Percentiles rank a stretch among this genome's conserved stretches.
phyloP scores from a whole-genome alignment of 2,797 vertebrate genomes.

The Heteromormyrus szaboi region DNA sequence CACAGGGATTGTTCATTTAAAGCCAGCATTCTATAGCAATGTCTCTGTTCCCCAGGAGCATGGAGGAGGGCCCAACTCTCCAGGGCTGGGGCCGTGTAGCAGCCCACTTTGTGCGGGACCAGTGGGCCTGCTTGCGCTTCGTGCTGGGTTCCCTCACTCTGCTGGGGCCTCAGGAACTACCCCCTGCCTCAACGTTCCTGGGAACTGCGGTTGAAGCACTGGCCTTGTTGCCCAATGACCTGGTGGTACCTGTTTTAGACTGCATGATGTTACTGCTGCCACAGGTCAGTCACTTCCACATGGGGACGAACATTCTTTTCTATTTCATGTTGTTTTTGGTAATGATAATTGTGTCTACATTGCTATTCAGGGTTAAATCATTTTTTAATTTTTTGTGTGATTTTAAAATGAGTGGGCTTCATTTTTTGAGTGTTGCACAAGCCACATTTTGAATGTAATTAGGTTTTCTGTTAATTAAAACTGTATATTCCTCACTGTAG shows the following conservation, averaged over 20 bases:
- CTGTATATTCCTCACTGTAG: neutral
- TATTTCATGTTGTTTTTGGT: neutral
- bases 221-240: conserved; percentile 74
- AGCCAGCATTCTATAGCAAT: neutral
- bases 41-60: conserved; percentile 52
- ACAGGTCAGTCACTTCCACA: conserved; percentile 58
- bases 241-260: conserved; percentile 72
- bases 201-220: conserved; percentile 71
- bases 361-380: neutral
- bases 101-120: conserved; percentile 72
- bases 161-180: conserved; percentile 27
- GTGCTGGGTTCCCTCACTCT: conserved; percentile 42
- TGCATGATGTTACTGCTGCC: conserved; percentile 74
- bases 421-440: neutral
- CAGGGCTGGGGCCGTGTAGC: conserved; percentile 80
- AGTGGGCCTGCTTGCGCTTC: conserved; percentile 79
- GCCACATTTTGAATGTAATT: neutral
- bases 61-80: conserved; percentile 49
- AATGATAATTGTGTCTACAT: neutral
- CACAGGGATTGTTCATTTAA: neutral
- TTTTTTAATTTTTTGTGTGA: neutral
- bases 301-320: neutral
- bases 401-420: neutral
- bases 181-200: conserved; percentile 43
- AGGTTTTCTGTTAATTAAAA: neutral